Evolutionary conservation across 37 sponge, comb jelly and placozoan genomes (phyloP).

Genomic region (Amphimedon queenslandica): DNA sequence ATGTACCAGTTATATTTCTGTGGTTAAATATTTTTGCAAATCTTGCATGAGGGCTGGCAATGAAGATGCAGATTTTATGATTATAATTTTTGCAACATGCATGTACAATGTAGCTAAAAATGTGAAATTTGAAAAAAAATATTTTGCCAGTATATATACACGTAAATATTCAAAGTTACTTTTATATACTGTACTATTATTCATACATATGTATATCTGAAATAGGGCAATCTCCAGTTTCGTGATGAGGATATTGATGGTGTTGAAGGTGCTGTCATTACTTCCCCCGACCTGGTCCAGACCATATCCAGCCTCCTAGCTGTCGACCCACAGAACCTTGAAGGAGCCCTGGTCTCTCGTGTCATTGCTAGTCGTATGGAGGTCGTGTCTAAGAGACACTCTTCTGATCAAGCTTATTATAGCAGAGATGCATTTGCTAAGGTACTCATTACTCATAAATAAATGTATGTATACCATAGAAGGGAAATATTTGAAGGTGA

Average conservation of each 20-base stretch:
- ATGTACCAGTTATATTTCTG: no score
- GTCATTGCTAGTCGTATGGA: constrained; percentile 43
- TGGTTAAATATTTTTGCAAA: no score
- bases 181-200: not conserved
- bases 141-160: no score
- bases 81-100: no score
- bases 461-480: no score
- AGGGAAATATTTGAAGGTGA: no score
- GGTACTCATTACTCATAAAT: no score
- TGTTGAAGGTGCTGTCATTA: not conserved
- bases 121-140: no score
- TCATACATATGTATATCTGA: not conserved
- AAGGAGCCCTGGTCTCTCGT: constrained; percentile 42
- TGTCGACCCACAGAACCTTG: constrained; percentile 8
- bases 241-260: constrained; percentile 3
- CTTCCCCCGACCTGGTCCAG: not conserved
- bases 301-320: constrained; percentile 36
- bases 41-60: no score
- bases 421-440: constrained; percentile 78
- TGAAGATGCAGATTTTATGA: no score
- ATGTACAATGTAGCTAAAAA: no score
- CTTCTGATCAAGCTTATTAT: constrained; percentile 45
- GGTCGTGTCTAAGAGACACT: constrained; percentile 41
- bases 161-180: no score
- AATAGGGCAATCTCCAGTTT: constrained; percentile 51